Conservation (phyloP, 1,140 invertebrate genomes). For the Lerema accius region DNA sequence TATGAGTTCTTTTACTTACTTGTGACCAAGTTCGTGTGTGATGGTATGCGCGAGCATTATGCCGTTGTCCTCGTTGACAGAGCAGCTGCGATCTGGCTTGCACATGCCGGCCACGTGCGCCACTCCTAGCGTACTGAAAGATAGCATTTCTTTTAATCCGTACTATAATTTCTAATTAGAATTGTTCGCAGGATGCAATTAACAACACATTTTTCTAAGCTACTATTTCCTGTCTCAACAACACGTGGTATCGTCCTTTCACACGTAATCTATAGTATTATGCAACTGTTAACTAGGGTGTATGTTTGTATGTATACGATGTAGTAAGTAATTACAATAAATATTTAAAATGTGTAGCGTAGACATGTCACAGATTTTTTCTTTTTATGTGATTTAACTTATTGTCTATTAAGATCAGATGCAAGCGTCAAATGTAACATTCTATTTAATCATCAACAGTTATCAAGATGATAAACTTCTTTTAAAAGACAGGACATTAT, state of each 20-base stretch:
- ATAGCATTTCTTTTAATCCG: slow-evolving; percentile 15
- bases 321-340: too few relatives aligned
- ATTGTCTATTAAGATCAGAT: too few relatives aligned
- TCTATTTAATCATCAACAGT: too few relatives aligned
- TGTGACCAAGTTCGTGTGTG: slow-evolving; percentile 96
- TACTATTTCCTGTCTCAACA: background rate
- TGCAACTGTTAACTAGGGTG: too few relatives aligned
- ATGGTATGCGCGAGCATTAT: slow-evolving; percentile 96
- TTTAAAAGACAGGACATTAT: too few relatives aligned
- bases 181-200: slow-evolving; percentile 24
- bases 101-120: slow-evolving; percentile 96
- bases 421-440: too few relatives aligned
- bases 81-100: slow-evolving; percentile 93
- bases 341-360: too few relatives aligned
- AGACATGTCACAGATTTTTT: too few relatives aligned
- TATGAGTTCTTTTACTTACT: slow-evolving; percentile 85
- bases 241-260: background rate
- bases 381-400: too few relatives aligned
- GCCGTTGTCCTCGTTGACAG: slow-evolving; percentile 96
- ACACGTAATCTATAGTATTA: too few relatives aligned
- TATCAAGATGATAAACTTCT: too few relatives aligned
- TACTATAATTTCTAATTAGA: slow-evolving; percentile 25
- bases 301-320: too few relatives aligned
- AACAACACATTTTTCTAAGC: slow-evolving; percentile 16
- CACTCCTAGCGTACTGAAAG: slow-evolving; percentile 92